Base-by-base conservation (phyloP, 2,113 vertebrate species). In the Thamnophis sirtalis region DNA sequence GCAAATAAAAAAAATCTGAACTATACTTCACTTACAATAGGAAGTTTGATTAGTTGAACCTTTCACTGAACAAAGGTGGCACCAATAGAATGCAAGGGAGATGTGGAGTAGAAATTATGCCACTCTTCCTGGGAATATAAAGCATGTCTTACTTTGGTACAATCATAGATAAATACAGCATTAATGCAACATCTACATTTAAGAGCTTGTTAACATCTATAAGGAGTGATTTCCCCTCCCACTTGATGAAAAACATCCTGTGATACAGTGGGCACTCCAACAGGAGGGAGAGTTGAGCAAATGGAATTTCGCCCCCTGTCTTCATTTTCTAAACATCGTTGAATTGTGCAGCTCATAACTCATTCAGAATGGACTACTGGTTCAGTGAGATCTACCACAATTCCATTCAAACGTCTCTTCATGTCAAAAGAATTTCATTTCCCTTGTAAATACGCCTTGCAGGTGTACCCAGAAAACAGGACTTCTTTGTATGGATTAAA, bases 361-460 rank as follows among this genome's bases (percentile, higher is more conserved):
- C 5, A 90, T 90, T 95, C 33, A 90, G 89, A 94, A 94, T 3
- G 6, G 92, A 93, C 58, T 93, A 91, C 91, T 94, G 91, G 3
- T 92, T 95, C 92, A 94, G 90, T 92, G 60, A 84, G 88, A 89
- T 92, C 96, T 95, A 60, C 56, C 92, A 3, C 90, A 91, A 0
- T 94, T 92, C 38, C 51, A 88, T 48, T 50, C 6, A 88, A 53
- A 89, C 0, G 54, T 92, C 56, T 87, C 88, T 93, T 38, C 88
- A 88, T 91, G 96, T 26, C 55, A 89, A 89, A 91, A 93, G 3
- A 38, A 63, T 85, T 93, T 95, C 17, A 60, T 90, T 94, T 28
- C 84, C 4, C 84, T 95, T n/a, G 58, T 53, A 95, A 89, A 19
- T 51, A 28, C 51, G 22, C 24, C 33, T n/a, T 38, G 33, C 55